Evolutionary conservation across 2,797 vertebrate species (phyloP).

Genomic region (Meriones psammophilus): DNA sequence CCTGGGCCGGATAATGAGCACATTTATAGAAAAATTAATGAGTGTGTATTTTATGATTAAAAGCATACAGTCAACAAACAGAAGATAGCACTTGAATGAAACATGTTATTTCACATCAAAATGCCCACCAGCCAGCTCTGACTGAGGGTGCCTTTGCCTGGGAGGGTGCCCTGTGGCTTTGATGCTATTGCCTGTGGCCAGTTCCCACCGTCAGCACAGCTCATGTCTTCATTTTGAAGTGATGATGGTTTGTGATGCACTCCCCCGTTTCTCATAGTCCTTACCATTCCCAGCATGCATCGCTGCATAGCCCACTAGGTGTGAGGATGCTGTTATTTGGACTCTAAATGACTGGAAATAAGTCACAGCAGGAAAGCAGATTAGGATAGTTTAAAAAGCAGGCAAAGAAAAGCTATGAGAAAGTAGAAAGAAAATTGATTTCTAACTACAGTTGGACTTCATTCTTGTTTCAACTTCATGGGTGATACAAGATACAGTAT

Average conservation of each 20-base stretch:
- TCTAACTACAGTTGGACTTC: conserved; percentile 64
- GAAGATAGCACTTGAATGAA: conserved; percentile 56
- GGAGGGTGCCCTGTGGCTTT: neutral
- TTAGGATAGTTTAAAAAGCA: conserved; percentile 74
- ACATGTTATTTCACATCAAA: conserved; percentile 48
- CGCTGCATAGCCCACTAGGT: conserved; percentile 48
- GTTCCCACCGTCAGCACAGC: conserved; percentile 31
- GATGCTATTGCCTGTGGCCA: conserved; percentile 57
- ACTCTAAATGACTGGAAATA: conserved; percentile 70
- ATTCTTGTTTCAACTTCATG: conserved; percentile 58
- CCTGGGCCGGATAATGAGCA: conserved; percentile 14
- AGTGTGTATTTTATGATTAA: conserved; percentile 54
- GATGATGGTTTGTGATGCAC: neutral
- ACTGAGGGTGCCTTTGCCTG: conserved; percentile 40
- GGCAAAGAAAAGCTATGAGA: conserved; percentile 66
- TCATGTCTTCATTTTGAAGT: conserved; percentile 25
- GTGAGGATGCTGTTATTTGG: conserved; percentile 59
- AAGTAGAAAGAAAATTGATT: conserved; percentile 73
- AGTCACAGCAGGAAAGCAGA: conserved; percentile 79
- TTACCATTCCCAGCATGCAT: conserved; percentile 72
- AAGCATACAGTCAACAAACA: conserved; percentile 43
- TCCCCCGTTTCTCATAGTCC: neutral
- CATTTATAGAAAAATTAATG: conserved; percentile 28
- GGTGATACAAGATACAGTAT: conserved; percentile 34
- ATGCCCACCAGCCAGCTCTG: neutral